Conservation (phyloP, 2,888 invertebrate species). For the Caenorhabditis sulstoni region DNA sequence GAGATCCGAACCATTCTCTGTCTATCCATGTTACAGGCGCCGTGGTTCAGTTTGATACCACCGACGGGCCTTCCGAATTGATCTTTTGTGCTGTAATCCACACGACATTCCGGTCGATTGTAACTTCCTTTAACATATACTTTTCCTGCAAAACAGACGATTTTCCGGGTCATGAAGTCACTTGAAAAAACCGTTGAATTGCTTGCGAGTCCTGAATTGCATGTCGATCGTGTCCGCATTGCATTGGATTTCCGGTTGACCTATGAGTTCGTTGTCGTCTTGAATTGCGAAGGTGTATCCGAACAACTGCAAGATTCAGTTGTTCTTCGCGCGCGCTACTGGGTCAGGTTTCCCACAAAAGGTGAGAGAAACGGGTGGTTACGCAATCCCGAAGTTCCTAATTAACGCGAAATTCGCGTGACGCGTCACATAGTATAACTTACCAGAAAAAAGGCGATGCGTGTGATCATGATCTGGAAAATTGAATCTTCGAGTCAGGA, state of each 20-base stretch:
- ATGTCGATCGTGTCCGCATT: conserved; percentile 79
- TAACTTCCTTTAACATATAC: conserved; percentile 81
- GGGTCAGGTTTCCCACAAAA: not conserved
- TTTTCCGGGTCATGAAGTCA: not conserved
- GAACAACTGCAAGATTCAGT: conserved; percentile 24
- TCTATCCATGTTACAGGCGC: conserved; percentile 80
- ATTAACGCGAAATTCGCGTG: conserved; percentile 12
- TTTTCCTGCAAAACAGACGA: conserved; percentile 72
- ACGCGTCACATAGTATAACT: conserved; percentile 4
- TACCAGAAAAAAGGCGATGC: conserved; percentile 27
- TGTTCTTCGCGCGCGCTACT: not conserved
- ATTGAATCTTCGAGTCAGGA: not conserved
- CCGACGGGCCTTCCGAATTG: conserved; percentile 74
- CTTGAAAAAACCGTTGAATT: conserved; percentile 70
- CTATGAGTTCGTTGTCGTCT: conserved; percentile 72
- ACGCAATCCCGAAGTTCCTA: conserved; percentile 16
- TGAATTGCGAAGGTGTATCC: conserved; percentile 45
- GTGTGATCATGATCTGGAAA: too few relatives aligned
- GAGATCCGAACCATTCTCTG: conserved; percentile 73
- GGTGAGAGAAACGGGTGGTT: conserved; percentile 15
- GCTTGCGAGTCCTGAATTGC: conserved; percentile 75
- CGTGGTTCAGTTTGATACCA: conserved; percentile 79
- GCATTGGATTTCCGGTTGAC: conserved; percentile 78
- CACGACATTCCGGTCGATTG: conserved; percentile 77
- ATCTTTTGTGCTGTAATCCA: conserved; percentile 65